Evolutionary conservation across 2,888 invertebrate genomes (phyloP).

Genomic region (Lingula anatina): DNA sequence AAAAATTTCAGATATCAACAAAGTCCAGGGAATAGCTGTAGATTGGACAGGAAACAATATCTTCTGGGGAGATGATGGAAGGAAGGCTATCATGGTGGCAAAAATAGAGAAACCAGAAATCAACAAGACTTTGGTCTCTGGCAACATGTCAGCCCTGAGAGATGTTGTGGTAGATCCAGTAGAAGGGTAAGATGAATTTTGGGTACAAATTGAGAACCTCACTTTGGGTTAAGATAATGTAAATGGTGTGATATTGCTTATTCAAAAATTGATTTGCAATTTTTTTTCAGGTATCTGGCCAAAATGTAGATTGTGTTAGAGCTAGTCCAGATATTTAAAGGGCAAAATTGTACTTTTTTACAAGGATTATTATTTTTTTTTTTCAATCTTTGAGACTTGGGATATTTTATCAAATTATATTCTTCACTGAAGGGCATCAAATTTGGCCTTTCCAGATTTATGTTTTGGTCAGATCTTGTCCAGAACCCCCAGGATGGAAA

Average conservation of each 20-base stretch:
- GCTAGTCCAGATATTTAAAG: too few species aligned
- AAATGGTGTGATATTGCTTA: too few species aligned
- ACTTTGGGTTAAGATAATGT: too few species aligned
- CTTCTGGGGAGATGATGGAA: conserved; percentile 90
- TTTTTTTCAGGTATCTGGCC: too few species aligned
- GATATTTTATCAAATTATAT: too few species aligned
- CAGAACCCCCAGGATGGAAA: conserved; percentile 58
- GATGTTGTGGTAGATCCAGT: conserved; percentile 26
- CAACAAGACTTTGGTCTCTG: conserved; percentile 59
- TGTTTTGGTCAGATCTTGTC: conserved; percentile 90
- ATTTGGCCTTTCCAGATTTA: conserved; percentile 56
- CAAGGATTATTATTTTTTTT: too few species aligned
- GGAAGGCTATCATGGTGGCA: conserved; percentile 80
- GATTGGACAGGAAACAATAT: conserved; percentile 88
- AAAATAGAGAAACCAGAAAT: conserved; percentile 73
- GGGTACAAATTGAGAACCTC: too few species aligned
- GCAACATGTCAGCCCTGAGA: conserved; percentile 55
- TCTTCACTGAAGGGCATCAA: too few species aligned
- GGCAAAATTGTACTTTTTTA: too few species aligned
- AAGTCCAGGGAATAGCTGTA: conserved; percentile 85
- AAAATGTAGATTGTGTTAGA: too few species aligned
- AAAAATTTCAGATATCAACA: conserved; percentile 58
- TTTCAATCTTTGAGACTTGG: too few species aligned
- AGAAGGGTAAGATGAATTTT: conserved; percentile 16
- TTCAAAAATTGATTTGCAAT: too few species aligned